Conservation (phyloP, 2,113 vertebrate genomes). For the Bujurquina vittata region DNA sequence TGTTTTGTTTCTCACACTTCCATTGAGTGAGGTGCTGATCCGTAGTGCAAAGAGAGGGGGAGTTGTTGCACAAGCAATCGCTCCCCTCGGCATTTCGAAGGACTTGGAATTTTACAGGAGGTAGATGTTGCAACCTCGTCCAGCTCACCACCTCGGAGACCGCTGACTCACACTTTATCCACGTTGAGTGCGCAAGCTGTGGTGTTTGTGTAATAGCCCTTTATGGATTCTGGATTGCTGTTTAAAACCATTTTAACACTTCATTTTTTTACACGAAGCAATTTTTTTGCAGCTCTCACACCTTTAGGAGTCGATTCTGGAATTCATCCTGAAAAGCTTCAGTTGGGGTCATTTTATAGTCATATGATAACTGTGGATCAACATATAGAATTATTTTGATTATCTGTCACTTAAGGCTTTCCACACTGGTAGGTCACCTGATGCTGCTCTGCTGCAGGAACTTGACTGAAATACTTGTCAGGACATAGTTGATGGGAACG, state of each 20-base stretch:
- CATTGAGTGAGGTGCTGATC: conserved; percentile 3
- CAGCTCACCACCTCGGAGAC: conserved; percentile 7
- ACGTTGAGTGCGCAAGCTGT: conserved; percentile 14
- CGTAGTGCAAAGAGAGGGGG: conserved; percentile 22
- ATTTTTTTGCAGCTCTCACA: background rate
- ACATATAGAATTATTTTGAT: conserved; percentile 24
- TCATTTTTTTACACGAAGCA: background rate
- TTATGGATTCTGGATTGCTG: background rate
- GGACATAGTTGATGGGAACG: conserved; percentile 5
- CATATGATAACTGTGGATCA: conserved; percentile 13
- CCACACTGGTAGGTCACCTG: conserved; percentile 11
- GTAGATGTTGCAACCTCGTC: conserved; percentile 5
- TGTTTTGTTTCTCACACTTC: conserved; percentile 52
- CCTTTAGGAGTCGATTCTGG: background rate
- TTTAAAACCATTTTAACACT: background rate
- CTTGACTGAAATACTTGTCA: conserved; percentile 15
- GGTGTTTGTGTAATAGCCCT: background rate
- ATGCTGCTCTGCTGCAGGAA: conserved; percentile 15
- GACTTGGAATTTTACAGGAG: conserved; percentile 9
- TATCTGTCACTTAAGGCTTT: conserved; percentile 28
- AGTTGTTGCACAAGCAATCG: conserved; percentile 25
- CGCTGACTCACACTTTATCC: background rate
- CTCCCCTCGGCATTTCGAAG: background rate
- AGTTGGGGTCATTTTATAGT: conserved; percentile 7
- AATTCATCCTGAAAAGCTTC: conserved; percentile 9